Conservation (phyloP, 2,797 vertebrate species). For the Paedocypris micromegethes region DNA sequence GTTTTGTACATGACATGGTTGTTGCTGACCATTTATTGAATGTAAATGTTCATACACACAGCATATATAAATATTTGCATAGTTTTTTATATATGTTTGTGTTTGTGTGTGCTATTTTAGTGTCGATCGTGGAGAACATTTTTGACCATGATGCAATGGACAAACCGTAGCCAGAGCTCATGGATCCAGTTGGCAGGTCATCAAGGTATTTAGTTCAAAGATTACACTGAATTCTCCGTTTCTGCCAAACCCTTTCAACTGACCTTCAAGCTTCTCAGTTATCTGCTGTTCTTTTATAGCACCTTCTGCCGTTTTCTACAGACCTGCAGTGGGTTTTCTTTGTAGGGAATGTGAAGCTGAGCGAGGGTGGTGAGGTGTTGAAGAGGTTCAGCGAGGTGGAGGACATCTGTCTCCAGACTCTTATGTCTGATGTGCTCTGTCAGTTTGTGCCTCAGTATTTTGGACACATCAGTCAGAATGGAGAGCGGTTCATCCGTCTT, state of each 20-base stretch:
- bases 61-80: neutral
- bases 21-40: neutral
- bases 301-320: neutral
- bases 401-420: constrained; percentile 70
- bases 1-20: too few relatives aligned
- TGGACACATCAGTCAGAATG: constrained; percentile 70
- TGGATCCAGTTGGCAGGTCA: constrained; percentile 87
- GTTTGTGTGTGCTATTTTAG: constrained; percentile 51
- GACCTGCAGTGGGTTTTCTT: neutral
- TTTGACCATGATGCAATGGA: constrained; percentile 81
- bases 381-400: constrained; percentile 79
- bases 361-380: constrained; percentile 79
- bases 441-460: constrained; percentile 80
- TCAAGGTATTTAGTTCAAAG: constrained; percentile 65
- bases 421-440: constrained; percentile 75
- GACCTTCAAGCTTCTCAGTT: neutral
- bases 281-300: neutral
- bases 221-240: neutral
- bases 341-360: constrained; percentile 78
- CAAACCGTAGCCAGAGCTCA: constrained; percentile 72
- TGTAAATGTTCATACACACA: neutral
- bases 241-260: neutral
- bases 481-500: constrained; percentile 76
- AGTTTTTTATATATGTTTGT: neutral
- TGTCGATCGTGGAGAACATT: constrained; percentile 78